Evolutionary conservation across 2,888 invertebrate species (phyloP).

Genomic region (Chaitophorus viminalis): DNA sequence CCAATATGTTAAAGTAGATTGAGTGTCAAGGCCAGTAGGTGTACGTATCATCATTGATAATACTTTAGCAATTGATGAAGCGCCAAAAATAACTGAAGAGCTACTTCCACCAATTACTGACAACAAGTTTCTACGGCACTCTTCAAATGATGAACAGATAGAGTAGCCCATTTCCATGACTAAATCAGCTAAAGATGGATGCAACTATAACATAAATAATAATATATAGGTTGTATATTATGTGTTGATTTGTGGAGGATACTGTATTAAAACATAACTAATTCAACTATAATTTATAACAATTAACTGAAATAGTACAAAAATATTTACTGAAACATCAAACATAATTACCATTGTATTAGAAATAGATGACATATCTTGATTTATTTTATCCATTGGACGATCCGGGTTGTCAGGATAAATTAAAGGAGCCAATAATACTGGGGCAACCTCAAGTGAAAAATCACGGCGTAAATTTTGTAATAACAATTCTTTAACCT

Average conservation of each 20-base stretch:
- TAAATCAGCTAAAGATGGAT: slow-evolving; percentile 84
- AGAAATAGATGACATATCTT: slow-evolving; percentile 68
- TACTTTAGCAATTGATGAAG: slow-evolving; percentile 85
- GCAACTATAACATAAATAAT: slow-evolving; percentile 68
- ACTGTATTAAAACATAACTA: too few species aligned
- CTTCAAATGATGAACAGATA: slow-evolving; percentile 87
- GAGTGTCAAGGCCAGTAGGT: slow-evolving; percentile 74
- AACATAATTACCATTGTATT: slow-evolving; percentile 68
- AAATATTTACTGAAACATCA: background rate
- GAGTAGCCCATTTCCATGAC: slow-evolving; percentile 92
- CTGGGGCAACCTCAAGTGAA: slow-evolving; percentile 87
- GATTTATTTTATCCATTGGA: slow-evolving; percentile 68
- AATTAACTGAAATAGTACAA: too few species aligned
- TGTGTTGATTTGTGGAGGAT: too few species aligned
- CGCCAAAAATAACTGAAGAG: slow-evolving; percentile 38
- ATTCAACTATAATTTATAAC: too few species aligned
- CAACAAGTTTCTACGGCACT: slow-evolving; percentile 84
- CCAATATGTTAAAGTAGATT: slow-evolving; percentile 59
- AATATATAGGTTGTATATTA: background rate
- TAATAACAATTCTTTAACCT: slow-evolving; percentile 83
- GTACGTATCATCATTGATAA: slow-evolving; percentile 88
- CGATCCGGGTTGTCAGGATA: slow-evolving; percentile 75
- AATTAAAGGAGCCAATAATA: slow-evolving; percentile 87
- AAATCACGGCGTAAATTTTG: slow-evolving; percentile 86
- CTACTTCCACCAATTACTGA: slow-evolving; percentile 74